Percentiles rank a stretch among this genome's conserved stretches.
Conservation (phyloP, 2,888 invertebrate genomes). For the Epinotia demarniana region DNA sequence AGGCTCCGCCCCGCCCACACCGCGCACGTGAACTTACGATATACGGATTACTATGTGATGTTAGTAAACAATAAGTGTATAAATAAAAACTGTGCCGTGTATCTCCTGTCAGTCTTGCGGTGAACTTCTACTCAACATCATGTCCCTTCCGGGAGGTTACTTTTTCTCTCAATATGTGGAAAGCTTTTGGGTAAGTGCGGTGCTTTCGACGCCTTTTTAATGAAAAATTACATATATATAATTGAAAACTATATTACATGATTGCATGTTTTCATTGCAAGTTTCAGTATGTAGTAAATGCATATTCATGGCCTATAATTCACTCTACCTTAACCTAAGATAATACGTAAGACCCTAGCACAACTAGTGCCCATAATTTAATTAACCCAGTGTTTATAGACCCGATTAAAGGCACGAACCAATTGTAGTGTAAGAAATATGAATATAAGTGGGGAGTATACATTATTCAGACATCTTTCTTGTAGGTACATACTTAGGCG, state of each 20-base stretch:
- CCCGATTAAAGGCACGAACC: constrained; percentile 51
- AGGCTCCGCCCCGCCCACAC: constrained; percentile 51
- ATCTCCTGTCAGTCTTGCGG: constrained; percentile 68
- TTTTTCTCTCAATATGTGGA: constrained; percentile 78
- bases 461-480: constrained; percentile 76
- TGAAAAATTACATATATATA: neutral
- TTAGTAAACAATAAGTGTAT: constrained; percentile 81
- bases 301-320: no score
- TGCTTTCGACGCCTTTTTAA: constrained; percentile 47
- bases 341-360: no score
- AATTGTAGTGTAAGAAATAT: constrained; percentile 63
- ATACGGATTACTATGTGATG: constrained; percentile 75
- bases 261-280: neutral
- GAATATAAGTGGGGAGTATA: constrained; percentile 63
- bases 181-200: constrained; percentile 81
- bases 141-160: constrained; percentile 79
- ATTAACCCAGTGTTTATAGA: constrained; percentile 35
- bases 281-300: neutral
- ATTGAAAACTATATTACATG: neutral
- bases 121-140: constrained; percentile 68
- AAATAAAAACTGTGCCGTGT: constrained; percentile 72
- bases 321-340: no score
- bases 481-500: constrained; percentile 57
- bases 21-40: constrained; percentile 57
- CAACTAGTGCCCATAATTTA: neutral